Conservation (phyloP, 2,113 vertebrate genomes). For the Campylomormyrus numenius region DNA sequence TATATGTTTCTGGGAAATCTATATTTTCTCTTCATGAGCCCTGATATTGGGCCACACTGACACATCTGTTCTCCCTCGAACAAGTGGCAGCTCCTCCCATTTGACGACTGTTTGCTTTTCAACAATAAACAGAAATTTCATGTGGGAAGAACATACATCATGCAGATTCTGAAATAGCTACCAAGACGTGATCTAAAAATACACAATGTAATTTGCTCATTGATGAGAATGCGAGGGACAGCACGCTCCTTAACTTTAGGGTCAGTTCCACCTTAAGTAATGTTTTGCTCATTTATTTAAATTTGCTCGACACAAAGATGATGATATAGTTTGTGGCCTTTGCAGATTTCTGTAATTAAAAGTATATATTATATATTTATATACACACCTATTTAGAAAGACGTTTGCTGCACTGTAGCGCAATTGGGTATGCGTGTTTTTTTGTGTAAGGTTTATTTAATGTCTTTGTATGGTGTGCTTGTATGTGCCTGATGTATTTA, state of each 20-base stretch:
- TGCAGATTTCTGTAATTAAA: background rate
- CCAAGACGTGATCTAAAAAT: background rate
- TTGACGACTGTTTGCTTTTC: background rate
- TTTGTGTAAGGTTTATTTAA: background rate
- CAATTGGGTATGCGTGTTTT: background rate
- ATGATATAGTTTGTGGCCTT: background rate
- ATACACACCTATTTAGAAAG: background rate
- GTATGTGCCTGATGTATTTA: background rate
- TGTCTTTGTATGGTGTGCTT: background rate
- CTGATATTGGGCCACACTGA: background rate
- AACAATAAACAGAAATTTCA: conserved; percentile 10
- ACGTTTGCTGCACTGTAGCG: background rate
- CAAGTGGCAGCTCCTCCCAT: background rate
- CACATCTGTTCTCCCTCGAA: background rate
- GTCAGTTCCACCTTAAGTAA: background rate
- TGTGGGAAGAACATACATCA: background rate
- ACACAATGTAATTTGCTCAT: background rate
- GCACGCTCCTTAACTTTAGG: background rate
- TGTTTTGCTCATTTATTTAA: background rate
- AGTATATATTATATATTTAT: background rate
- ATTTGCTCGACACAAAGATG: background rate
- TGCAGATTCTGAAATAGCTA: background rate
- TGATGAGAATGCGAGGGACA: background rate
- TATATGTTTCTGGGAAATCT: background rate
- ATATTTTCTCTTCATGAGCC: background rate